Evolutionary conservation across 2,113 vertebrate species (phyloP), one percentile per base, ranked within the genome.

Genomic region (Lontra canadensis): DNA sequence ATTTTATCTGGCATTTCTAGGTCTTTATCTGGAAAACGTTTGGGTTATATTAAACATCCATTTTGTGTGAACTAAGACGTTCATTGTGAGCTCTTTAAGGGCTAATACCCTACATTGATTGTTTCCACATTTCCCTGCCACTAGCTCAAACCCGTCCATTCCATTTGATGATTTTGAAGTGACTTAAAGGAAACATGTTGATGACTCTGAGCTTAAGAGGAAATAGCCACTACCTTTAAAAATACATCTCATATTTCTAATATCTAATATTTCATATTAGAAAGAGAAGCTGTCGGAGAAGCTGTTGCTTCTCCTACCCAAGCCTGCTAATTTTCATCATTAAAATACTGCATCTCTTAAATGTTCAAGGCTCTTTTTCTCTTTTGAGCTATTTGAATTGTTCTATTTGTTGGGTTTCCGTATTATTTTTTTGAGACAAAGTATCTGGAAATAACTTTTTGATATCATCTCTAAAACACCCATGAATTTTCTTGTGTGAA

Each of bases 1-100:
- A 29, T 57, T 79, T 89, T 79, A 59, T 86, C 12, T 94, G 34
- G 42, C 69, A 71, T 92, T 96, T 80, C 29, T 88, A 18, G 42
- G n/a, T 96, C 29, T 95, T 93, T 59, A 76, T 96, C 29, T 92
- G 65, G 73, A 57, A 79, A 83, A 42, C 55, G 21, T 91, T 94
- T 90, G n/a, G 36, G 57, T 94, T 94, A 47, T 90, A 36, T 80
- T 81, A 79, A 93, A 31, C 14, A 69, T 61, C 34, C 14, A 8
- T 87, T 57, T 87, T 86, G 17, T 71, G 61, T 73, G 55, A 81
- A 59, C 26, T 87, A 49, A 49, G 44, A 31, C 42, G 25, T 18
- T 96, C 7, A 15, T 76, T 52, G 12, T 73, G 49, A 86, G 12
- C 0, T 49, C 18, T 76, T 74, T 44, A 95, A 89, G 59, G 42